These are phyloP conservation scores for Listronotus bonariensis DNA, from an alignment of 1,140 invertebrate species.

Conservation along the genomic window DNA sequence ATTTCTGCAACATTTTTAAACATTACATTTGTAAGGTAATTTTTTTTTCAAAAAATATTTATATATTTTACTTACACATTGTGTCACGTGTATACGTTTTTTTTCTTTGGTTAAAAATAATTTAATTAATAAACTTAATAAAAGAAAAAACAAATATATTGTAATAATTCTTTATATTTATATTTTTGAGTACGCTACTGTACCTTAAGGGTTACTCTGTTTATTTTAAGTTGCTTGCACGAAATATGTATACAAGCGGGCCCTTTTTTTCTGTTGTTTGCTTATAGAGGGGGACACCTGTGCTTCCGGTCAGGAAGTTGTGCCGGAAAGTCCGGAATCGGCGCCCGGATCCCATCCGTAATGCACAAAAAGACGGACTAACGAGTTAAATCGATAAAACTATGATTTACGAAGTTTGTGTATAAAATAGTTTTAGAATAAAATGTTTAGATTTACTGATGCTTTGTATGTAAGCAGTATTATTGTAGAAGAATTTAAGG, in stretches of 20 bases:
- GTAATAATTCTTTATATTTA: too few species aligned
- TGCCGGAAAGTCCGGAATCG: constrained; percentile 39
- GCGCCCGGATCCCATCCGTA: constrained; percentile 10
- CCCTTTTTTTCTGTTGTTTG: constrained; percentile 33
- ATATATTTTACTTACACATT: too few species aligned
- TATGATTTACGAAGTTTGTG: background rate
- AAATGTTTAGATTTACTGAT: background rate
- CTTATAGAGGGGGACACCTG: constrained; percentile 42
- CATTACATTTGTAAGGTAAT: too few species aligned
- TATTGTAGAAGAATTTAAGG: too few species aligned
- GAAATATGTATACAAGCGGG: constrained; percentile 37
- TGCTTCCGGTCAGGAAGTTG: constrained; percentile 45
- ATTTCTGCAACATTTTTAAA: too few species aligned
- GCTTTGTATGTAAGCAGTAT: too few species aligned
- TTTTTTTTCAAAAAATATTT: too few species aligned
- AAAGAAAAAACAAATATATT: too few species aligned
- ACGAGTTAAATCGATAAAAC: background rate
- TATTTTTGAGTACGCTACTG: constrained; percentile 29
- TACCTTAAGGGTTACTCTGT: constrained; percentile 18
- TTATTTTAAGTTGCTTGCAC: constrained; percentile 32
- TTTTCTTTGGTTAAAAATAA: too few species aligned
- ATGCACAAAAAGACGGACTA: constrained; percentile 24
- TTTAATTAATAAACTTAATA: too few species aligned
- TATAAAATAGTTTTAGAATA: constrained; percentile 1
- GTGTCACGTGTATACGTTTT: too few species aligned